phyloP scores from a whole-genome alignment of 2,888 invertebrate genomes.

The Rotaria socialis region DNA sequence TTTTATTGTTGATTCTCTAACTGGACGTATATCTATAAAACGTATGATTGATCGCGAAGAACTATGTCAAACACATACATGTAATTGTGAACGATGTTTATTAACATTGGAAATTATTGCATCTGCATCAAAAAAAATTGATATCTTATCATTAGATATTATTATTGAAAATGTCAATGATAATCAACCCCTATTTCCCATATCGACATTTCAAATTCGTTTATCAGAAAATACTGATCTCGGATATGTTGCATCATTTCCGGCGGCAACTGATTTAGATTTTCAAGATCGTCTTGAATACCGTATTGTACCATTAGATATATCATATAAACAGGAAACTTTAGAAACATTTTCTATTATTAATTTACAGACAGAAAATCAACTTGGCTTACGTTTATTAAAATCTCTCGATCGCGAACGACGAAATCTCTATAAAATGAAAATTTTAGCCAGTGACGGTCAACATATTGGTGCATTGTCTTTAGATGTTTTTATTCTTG shows the following conservation, averaged over 20 bases:
- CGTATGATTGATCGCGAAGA: constrained; percentile 29
- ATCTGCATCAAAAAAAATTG: neutral
- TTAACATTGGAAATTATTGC: constrained; percentile 19
- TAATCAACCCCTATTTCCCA: constrained; percentile 22
- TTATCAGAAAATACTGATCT: constrained; percentile 23
- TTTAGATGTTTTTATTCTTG: neutral
- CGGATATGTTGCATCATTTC: constrained; percentile 7
- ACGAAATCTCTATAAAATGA: constrained; percentile 18
- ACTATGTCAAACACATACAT: constrained; percentile 29
- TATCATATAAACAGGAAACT: neutral
- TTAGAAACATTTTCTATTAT: neutral
- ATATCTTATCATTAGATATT: constrained; percentile 23
- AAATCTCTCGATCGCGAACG: constrained; percentile 14
- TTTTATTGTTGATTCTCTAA: neutral
- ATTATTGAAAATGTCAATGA: constrained; percentile 32
- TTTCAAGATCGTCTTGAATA: constrained; percentile 14
- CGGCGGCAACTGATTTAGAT: constrained; percentile 22
- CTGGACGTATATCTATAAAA: constrained; percentile 2
- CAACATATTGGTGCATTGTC: neutral
- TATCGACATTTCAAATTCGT: constrained; percentile 10
- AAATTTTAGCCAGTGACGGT: neutral
- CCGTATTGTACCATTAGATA: neutral
- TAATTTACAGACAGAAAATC: constrained; percentile 35
- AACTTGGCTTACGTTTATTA: constrained; percentile 28
- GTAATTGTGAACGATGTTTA: constrained; percentile 27